Evolutionary conservation across 2,113 vertebrate genomes (phyloP), one percentile per base, ranked within the genome.

Genomic region (Dipodomys stephensi): DNA sequence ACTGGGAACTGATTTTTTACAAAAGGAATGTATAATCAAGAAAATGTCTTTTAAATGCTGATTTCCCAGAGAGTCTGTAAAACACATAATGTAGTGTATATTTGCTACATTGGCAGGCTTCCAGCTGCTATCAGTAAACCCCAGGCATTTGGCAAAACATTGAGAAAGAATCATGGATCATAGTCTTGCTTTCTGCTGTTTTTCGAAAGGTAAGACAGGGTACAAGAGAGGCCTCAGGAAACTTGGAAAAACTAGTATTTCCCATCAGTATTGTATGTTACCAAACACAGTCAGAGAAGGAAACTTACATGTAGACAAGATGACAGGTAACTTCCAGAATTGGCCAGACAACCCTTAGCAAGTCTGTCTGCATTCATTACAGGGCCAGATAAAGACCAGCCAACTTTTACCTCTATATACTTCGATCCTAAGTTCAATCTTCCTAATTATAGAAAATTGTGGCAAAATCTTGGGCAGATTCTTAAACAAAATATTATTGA

Each of bases 21-120:
- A 32, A 69, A n/a, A 87, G 32, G 20, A 81, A 82, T 60, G 2
- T 1, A 28, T 65, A 83, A 53, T 64, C 23, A 46, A 87, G 69
- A 22, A 69, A 93, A 39, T 64, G 15, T 68, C 32, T 91, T 95
- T 80, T 83, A 88, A 88, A 49, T 73, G 67, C 76, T 64, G 35
- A 91, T 85, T 94, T 78, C 69, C 77, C 53, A 60, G 8, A 32
- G 44, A 74, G 72, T 92, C n/a, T 87, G 72, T 35, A 81, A 94
- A 49, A 64, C 23, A 85, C 22, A n/a, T 4, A n/a, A 73, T 57
- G 5, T 4, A 12, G 28, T 22, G 7, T 60, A 13, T 49, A 8
- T 72, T 85, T 93, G 76, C 23, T 68, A 49, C 7, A 30, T 7
- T 88, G 62, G 53, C 27, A 39, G 32, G 20, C 23, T 93, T 92